A percentile compares a stretch with the other conserved stretches of the same genome.
Conservation (phyloP, 2,797 vertebrate genomes). For the Corythornis leucogaster region DNA sequence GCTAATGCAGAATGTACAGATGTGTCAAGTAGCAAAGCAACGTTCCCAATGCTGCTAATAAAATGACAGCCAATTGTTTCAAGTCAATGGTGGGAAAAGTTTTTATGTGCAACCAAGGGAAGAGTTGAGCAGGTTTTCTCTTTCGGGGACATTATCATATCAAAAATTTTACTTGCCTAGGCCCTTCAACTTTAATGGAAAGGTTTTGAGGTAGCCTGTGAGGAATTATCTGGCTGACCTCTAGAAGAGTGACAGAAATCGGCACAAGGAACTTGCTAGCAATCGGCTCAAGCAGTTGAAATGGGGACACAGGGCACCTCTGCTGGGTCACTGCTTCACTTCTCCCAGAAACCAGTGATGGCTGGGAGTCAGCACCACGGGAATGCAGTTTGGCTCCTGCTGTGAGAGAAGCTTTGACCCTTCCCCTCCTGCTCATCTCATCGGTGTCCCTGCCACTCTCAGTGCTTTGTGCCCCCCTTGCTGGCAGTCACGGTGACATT, state of each 20-base stretch:
- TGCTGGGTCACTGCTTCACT: background rate
- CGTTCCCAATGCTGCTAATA: background rate
- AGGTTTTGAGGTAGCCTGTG: background rate
- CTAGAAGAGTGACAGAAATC: background rate
- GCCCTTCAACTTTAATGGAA: background rate
- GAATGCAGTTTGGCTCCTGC: background rate
- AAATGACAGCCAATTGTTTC: background rate
- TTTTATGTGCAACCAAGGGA: background rate
- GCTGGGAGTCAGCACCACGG: background rate
- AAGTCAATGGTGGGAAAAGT: background rate
- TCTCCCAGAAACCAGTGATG: background rate
- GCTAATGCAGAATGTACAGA: background rate
- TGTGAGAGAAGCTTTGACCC: conserved; percentile 15
- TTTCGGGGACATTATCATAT: background rate
- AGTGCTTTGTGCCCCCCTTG: background rate
- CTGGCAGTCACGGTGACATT: background rate
- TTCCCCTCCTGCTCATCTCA: background rate
- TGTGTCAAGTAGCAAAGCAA: background rate
- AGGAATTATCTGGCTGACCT: background rate
- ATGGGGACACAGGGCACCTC: background rate
- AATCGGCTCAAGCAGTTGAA: background rate
- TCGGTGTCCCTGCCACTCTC: background rate
- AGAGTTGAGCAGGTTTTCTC: background rate
- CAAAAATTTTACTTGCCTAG: background rate
- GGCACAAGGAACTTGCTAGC: background rate